Conservation (phyloP, 2,888 invertebrate species). For the Cerastis rubricosa region DNA sequence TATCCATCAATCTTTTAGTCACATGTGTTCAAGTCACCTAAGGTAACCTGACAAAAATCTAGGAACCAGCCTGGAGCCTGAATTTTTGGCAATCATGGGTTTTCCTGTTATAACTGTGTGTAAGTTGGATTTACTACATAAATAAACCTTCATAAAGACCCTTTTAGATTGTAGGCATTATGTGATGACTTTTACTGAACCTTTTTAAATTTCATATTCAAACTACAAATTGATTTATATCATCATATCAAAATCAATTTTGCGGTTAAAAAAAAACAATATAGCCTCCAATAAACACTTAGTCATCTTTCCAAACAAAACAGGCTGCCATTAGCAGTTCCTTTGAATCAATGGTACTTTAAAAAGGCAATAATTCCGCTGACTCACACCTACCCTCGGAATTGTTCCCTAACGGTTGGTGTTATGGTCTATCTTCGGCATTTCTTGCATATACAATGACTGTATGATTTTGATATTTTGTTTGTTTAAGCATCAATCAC, state of each 20-base stretch:
- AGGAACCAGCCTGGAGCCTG: background rate
- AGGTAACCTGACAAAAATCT: background rate
- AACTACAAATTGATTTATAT: constrained; percentile 49
- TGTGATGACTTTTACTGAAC: background rate
- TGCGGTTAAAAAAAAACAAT: constrained; percentile 42
- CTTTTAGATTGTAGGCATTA: background rate
- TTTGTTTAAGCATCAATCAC: constrained; percentile 59
- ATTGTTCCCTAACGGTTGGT: constrained; percentile 78
- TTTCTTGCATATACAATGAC: constrained; percentile 68
- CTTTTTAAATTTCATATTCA: constrained; percentile 30
- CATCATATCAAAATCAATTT: constrained; percentile 49
- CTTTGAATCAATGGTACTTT: constrained; percentile 85
- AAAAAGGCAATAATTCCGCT: constrained; percentile 85
- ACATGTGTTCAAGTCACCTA: too few relatives aligned
- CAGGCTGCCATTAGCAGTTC: constrained; percentile 86
- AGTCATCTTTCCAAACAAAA: constrained; percentile 86
- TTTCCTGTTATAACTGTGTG: background rate
- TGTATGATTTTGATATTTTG: constrained; percentile 73
- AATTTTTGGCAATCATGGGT: background rate
- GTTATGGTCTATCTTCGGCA: constrained; percentile 77
- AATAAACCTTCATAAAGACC: too few relatives aligned
- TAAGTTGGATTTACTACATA: background rate
- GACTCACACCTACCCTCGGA: constrained; percentile 84
- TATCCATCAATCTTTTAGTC: too few relatives aligned
- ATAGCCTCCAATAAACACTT: constrained; percentile 59